A percentile compares a stretch with the other conserved stretches of the same genome.
Evolutionary conservation across 2,888 invertebrate genomes (phyloP).

Genomic region (Anoplius nigerrimus): DNA sequence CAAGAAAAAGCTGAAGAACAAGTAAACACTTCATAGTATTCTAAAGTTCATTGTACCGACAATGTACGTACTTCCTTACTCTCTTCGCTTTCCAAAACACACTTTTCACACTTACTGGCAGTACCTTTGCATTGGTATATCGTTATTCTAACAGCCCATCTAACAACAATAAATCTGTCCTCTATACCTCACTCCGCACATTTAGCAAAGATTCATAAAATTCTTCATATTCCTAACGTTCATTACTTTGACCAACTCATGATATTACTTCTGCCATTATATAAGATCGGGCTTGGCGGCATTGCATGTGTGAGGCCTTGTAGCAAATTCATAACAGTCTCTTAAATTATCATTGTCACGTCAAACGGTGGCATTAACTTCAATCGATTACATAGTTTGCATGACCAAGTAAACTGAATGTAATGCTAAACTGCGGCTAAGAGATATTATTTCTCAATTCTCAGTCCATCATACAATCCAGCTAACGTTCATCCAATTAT

Average conservation of each 20-base stretch:
- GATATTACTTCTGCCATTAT: conserved; percentile 30
- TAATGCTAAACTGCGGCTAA: too few species aligned
- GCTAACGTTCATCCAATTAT: too few species aligned
- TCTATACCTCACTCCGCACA: conserved; percentile 31
- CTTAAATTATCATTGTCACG: not conserved
- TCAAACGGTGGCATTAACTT: too few species aligned
- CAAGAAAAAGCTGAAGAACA: conserved; percentile 12
- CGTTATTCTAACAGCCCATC: conserved; percentile 34
- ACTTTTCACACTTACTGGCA: conserved; percentile 42
- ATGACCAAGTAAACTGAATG: too few species aligned
- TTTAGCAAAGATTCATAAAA: conserved; percentile 44
- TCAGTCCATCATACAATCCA: too few species aligned
- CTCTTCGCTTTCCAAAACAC: conserved; percentile 12
- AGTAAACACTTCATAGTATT: conserved; percentile 11
- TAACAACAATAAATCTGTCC: conserved; percentile 39
- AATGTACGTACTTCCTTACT: conserved; percentile 18
- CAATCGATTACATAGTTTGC: too few species aligned
- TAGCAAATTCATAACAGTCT: conserved; percentile 20
- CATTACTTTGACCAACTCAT: conserved; percentile 29
- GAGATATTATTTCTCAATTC: too few species aligned
- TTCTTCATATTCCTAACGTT: conserved; percentile 36
- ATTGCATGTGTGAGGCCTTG: conserved; percentile 30
- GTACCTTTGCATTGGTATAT: conserved; percentile 46
- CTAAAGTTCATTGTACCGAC: conserved; percentile 16
- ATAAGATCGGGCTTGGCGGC: conserved; percentile 62